phyloP scores from a whole-genome alignment of 2,888 invertebrate species.

The Conomelus anceps region DNA sequence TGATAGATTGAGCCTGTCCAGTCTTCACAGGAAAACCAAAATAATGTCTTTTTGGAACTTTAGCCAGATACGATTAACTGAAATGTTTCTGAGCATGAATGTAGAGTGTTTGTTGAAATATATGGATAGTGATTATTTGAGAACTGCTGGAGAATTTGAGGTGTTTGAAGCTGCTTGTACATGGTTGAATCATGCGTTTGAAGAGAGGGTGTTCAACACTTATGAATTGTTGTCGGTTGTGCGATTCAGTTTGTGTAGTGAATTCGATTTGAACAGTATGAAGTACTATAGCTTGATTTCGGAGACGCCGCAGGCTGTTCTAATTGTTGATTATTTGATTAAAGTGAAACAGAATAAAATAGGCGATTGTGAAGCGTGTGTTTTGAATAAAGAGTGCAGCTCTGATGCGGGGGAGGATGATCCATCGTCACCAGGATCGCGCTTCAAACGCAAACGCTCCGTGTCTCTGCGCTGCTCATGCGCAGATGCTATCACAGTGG shows the following conservation, averaged over 20 bases:
- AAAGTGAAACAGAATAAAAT: constrained; percentile 16
- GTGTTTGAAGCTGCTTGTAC: constrained; percentile 25
- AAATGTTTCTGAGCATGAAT: constrained; percentile 17
- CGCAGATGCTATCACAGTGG: constrained; percentile 20
- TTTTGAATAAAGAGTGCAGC: constrained; percentile 1
- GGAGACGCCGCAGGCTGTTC: constrained; percentile 22
- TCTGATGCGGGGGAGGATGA: constrained; percentile 2
- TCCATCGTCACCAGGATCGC: background rate
- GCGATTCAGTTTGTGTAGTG: constrained; percentile 15
- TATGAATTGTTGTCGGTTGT: constrained; percentile 12
- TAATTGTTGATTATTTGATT: constrained; percentile 20
- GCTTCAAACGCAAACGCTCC: constrained; percentile 22
- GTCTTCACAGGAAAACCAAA: constrained; percentile 18
- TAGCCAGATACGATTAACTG: constrained; percentile 16
- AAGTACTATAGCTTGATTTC: constrained; percentile 15
- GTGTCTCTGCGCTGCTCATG: constrained; percentile 22
- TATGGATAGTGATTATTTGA: constrained; percentile 15
- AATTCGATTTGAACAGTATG: constrained; percentile 24
- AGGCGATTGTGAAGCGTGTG: constrained; percentile 22
- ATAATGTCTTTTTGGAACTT: constrained; percentile 23
- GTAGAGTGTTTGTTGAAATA: constrained; percentile 12
- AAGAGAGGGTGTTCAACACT: constrained; percentile 21
- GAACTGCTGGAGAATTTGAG: constrained; percentile 21
- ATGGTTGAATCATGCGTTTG: constrained; percentile 20
- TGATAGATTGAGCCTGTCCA: constrained; percentile 16